phyloP scores from a whole-genome alignment of 2,113 vertebrate species.

The Genyomyrus donnyi region DNA sequence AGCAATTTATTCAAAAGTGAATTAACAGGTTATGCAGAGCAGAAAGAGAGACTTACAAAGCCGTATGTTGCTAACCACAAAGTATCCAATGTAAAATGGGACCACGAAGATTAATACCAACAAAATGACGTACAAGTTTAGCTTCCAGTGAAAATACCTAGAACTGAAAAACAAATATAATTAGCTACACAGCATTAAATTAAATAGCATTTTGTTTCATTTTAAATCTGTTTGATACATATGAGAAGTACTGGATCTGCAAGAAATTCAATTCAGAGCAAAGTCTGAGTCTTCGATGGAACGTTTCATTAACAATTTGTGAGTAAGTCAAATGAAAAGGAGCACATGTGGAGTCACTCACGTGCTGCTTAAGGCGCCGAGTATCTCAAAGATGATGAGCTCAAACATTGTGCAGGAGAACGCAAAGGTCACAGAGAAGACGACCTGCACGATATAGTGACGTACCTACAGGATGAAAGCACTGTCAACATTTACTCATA shows the following conservation, averaged over 20 bases:
- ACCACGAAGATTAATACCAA: slow-evolving; percentile 93
- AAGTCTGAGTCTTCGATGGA: neutral
- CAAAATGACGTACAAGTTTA: slow-evolving; percentile 92
- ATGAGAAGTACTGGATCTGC: neutral
- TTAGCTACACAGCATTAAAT: neutral
- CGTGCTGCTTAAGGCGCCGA: slow-evolving; percentile 89
- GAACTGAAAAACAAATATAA: slow-evolving; percentile 65
- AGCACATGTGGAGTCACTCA: slow-evolving; percentile 43
- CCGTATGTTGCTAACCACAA: slow-evolving; percentile 94
- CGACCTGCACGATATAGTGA: slow-evolving; percentile 91
- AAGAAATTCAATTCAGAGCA: neutral
- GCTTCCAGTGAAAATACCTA: slow-evolving; percentile 97
- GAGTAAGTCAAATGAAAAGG: neutral
- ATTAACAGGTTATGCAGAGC: neutral
- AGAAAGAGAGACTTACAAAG: slow-evolving; percentile 70
- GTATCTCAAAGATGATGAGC: slow-evolving; percentile 97
- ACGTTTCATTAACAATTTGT: neutral
- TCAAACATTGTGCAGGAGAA: slow-evolving; percentile 99
- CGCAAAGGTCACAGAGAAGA: slow-evolving; percentile 95
- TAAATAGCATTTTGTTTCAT: neutral
- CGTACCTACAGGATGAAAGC: slow-evolving; percentile 65
- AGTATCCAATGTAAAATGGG: slow-evolving; percentile 97
- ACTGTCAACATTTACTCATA: neutral
- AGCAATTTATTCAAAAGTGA: neutral
- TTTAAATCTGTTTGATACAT: neutral